Conservation (phyloP, 2,888 invertebrate genomes). For the Agrochola macilenta region DNA sequence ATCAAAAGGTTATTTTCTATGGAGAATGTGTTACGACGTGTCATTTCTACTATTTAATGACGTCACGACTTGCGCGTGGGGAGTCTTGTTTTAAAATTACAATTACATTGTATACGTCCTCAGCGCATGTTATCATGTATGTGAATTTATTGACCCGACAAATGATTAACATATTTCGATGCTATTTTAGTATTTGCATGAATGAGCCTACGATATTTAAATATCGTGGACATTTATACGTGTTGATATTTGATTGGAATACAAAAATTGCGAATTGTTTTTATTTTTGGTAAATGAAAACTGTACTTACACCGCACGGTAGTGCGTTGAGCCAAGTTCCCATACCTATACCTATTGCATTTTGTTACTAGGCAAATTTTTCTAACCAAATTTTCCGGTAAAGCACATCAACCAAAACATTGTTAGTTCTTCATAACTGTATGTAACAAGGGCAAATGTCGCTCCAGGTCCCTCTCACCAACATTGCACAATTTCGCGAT, state of each 20-base stretch:
- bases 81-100: slow-evolving; percentile 64
- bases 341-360: background rate
- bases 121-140: slow-evolving; percentile 45
- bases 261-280: background rate
- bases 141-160: slow-evolving; percentile 50
- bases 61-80: slow-evolving; percentile 60
- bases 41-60: slow-evolving; percentile 55
- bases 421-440: slow-evolving; percentile 37
- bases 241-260: background rate
- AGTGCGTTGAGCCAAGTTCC: slow-evolving; percentile 25
- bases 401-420: background rate
- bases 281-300: background rate
- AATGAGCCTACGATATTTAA: slow-evolving; percentile 6
- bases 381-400: background rate
- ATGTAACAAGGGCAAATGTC: slow-evolving; percentile 55
- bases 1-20: slow-evolving; percentile 43
- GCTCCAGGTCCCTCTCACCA: slow-evolving; percentile 62
- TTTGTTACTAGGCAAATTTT: background rate
- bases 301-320: background rate
- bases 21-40: slow-evolving; percentile 51
- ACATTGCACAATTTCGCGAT: slow-evolving; percentile 80
- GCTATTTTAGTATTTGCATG: slow-evolving; percentile 27
- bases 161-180: slow-evolving; percentile 43
- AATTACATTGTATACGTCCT: slow-evolving; percentile 48
- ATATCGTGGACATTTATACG: background rate